Evolutionary conservation across 2,888 invertebrate species (phyloP).

Genomic region (Argyra leucocephala): DNA sequence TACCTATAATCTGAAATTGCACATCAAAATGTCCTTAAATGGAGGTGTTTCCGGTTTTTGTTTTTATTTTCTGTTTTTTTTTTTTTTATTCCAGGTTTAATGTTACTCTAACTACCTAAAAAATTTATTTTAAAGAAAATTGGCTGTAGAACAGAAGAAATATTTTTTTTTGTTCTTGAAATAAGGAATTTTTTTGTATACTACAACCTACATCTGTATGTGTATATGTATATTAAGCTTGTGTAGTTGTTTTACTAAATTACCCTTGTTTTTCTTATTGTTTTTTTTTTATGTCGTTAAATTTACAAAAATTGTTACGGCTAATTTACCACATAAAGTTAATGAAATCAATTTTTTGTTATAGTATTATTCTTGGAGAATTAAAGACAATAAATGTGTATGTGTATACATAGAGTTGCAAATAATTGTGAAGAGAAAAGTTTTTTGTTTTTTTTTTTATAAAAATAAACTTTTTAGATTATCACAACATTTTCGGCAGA

Average conservation of each 20-base stretch:
- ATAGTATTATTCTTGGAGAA: background rate
- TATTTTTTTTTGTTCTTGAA: background rate
- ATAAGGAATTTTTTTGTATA: too few species aligned
- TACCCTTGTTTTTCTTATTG: too few species aligned
- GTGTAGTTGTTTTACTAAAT: too few species aligned
- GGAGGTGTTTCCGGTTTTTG: too few species aligned
- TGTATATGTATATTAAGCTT: too few species aligned
- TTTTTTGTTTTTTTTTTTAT: too few species aligned
- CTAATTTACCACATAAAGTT: background rate
- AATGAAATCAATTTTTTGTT: conserved; percentile 6
- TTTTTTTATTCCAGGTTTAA: background rate
- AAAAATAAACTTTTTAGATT: background rate
- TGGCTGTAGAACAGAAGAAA: background rate
- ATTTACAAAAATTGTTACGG: background rate
- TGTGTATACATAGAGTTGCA: background rate
- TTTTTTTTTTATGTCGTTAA: conserved; percentile 1
- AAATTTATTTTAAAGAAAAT: background rate
- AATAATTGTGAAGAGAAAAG: background rate
- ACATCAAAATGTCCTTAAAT: background rate
- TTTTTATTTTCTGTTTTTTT: too few species aligned
- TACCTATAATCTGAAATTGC: background rate
- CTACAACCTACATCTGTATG: too few species aligned
- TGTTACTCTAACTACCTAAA: background rate
- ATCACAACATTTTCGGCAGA: background rate
- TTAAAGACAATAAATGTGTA: background rate